Evolutionary conservation across 1,140 invertebrate genomes (phyloP).

Genomic region (Wiebesia pumilae): DNA sequence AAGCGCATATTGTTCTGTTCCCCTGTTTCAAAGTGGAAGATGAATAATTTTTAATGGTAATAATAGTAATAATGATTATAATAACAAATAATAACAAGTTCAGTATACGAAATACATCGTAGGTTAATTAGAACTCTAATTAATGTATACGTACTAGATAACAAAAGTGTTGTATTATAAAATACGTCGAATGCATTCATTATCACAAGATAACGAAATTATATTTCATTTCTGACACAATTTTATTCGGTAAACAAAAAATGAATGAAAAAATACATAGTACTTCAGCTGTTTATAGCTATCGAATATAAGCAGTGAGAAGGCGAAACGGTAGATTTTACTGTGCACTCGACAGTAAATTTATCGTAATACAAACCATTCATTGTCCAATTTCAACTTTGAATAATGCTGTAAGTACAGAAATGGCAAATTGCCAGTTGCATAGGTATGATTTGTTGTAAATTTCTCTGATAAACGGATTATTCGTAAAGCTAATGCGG

Average conservation of each 20-base stretch:
- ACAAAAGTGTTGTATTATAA: slow-evolving; percentile 15
- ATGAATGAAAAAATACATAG: neutral
- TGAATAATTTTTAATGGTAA: too few species aligned
- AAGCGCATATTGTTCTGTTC: too few species aligned
- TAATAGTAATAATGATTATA: neutral
- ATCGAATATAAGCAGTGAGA: neutral
- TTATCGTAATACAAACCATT: slow-evolving; percentile 37
- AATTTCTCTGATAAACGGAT: slow-evolving; percentile 39
- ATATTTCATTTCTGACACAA: neutral
- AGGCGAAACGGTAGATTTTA: neutral
- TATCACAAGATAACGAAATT: slow-evolving; percentile 26
- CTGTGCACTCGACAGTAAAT: neutral
- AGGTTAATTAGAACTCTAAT: neutral
- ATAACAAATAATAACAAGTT: neutral
- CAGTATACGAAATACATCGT: neutral
- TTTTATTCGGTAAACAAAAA: neutral
- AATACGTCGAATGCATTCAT: slow-evolving; percentile 28
- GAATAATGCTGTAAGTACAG: slow-evolving; percentile 24
- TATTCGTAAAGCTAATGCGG: slow-evolving; percentile 33
- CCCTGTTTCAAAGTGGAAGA: too few species aligned
- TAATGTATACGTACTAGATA: too few species aligned
- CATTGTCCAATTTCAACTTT: slow-evolving; percentile 13
- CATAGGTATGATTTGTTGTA: slow-evolving; percentile 27
- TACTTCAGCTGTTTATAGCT: neutral
- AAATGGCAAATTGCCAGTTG: slow-evolving; percentile 46